Conservation (phyloP, 2,888 invertebrate genomes). For the Saturnia japonica region DNA sequence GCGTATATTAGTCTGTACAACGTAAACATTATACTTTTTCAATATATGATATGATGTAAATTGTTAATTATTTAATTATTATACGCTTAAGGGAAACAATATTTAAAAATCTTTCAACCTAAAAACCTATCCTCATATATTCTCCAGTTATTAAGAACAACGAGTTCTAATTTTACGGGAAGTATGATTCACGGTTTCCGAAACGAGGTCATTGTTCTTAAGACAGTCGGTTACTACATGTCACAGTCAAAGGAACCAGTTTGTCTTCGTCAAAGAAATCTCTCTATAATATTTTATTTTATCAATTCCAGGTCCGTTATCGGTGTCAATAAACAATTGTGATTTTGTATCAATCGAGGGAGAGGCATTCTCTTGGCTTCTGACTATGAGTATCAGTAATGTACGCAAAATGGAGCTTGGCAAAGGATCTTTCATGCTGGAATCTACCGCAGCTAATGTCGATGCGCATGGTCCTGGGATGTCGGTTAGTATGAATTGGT, state of each 20-base stretch:
- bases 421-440: constrained; percentile 84
- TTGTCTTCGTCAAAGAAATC: constrained; percentile 19
- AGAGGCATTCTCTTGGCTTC: constrained; percentile 85
- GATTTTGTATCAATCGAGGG: constrained; percentile 82
- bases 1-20: background rate
- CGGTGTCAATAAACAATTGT: constrained; percentile 82
- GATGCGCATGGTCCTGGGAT: constrained; percentile 85
- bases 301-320: constrained; percentile 81
- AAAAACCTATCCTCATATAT: background rate
- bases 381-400: constrained; percentile 81
- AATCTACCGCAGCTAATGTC: constrained; percentile 80
- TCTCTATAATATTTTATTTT: constrained; percentile 19
- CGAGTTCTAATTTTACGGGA: background rate
- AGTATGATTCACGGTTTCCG: background rate
- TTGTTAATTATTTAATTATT: background rate
- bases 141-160: background rate
- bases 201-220: constrained; percentile 14
- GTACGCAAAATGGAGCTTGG: constrained; percentile 81
- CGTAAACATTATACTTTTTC: background rate
- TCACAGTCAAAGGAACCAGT: constrained; percentile 13
- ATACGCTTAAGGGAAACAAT: background rate
- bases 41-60: background rate
- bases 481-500: constrained; percentile 62
- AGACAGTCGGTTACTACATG: constrained; percentile 12
- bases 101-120: background rate